These are phyloP conservation scores for Rhabdophis nuchalis DNA, from an alignment of 2,797 vertebrate species.

Conservation along the genomic window DNA sequence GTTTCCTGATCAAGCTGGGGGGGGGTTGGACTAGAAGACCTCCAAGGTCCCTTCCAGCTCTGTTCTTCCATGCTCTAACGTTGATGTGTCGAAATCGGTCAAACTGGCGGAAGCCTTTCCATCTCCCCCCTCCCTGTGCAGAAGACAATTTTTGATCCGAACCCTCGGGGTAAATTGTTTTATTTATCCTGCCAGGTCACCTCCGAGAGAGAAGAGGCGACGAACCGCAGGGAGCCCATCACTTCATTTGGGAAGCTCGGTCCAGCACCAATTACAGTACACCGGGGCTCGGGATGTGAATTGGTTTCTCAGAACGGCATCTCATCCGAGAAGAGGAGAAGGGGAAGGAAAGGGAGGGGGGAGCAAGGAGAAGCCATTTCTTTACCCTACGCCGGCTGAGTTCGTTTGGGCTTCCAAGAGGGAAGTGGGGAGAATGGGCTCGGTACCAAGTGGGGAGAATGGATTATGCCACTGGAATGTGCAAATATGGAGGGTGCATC, in stretches of 20 bases:
- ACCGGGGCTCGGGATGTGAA: not conserved
- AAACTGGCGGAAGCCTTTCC: not conserved
- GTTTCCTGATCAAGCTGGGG: not conserved
- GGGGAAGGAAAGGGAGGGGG: not conserved
- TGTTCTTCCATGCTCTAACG: not conserved
- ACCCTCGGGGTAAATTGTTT: not conserved
- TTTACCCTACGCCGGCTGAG: no score
- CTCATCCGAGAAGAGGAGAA: not conserved
- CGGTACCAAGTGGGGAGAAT: not conserved
- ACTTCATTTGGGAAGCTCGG: slow-evolving; percentile 8
- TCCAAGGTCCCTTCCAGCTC: not conserved
- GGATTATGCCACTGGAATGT: not conserved
- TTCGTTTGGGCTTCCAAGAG: not conserved
- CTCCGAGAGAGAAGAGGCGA: not conserved
- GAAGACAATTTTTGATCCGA: not conserved
- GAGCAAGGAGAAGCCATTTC: not conserved
- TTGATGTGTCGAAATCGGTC: not conserved
- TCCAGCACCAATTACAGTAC: slow-evolving; percentile 11
- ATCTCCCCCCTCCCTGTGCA: not conserved
- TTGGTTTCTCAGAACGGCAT: slow-evolving; percentile 2
- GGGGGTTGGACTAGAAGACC: not conserved
- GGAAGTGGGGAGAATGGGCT: not conserved
- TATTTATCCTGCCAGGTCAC: slow-evolving; percentile 3
- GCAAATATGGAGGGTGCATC: not conserved
- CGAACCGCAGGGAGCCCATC: not conserved